Conservation (phyloP, 2,888 invertebrate species). For the Rhingia rostrata region DNA sequence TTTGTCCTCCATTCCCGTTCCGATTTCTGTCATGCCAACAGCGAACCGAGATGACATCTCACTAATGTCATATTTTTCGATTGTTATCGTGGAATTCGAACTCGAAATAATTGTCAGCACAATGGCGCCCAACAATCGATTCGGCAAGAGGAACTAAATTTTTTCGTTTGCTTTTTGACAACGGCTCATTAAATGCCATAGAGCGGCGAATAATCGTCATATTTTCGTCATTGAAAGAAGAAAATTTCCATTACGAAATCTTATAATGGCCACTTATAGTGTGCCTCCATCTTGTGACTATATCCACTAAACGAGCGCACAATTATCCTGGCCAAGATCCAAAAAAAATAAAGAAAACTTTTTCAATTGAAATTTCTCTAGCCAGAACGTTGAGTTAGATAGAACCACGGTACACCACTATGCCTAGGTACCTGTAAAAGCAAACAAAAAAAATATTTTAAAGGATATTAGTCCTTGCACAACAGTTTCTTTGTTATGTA, state of each 20-base stretch:
- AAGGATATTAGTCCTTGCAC: constrained; percentile 38
- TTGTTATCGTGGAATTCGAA: too few relatives aligned
- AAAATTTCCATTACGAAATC: constrained; percentile 62
- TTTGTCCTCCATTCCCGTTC: too few relatives aligned
- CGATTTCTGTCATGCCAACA: constrained; percentile 1
- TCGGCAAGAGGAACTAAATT: neutral
- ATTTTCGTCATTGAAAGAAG: too few relatives aligned
- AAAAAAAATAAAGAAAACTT: constrained; percentile 6
- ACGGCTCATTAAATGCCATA: constrained; percentile 55
- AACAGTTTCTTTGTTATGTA: neutral
- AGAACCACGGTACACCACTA: neutral
- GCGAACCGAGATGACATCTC: neutral
- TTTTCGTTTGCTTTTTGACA: constrained; percentile 9
- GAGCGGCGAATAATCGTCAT: constrained; percentile 20
- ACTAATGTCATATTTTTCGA: neutral
- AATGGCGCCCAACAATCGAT: too few relatives aligned
- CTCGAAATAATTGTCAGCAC: too few relatives aligned
- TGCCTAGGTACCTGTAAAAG: constrained; percentile 1
- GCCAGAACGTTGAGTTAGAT: neutral
- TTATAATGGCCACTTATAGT: constrained; percentile 52
- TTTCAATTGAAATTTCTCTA: constrained; percentile 64
- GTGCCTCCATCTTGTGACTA: constrained; percentile 11
- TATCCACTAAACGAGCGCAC: constrained; percentile 3
- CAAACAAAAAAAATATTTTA: constrained; percentile 3
- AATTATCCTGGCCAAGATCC: constrained; percentile 63